Percentiles rank a stretch among this genome's conserved stretches.
Evolutionary conservation across 1,140 invertebrate genomes (phyloP).

Genomic region (Bombus superbus): DNA sequence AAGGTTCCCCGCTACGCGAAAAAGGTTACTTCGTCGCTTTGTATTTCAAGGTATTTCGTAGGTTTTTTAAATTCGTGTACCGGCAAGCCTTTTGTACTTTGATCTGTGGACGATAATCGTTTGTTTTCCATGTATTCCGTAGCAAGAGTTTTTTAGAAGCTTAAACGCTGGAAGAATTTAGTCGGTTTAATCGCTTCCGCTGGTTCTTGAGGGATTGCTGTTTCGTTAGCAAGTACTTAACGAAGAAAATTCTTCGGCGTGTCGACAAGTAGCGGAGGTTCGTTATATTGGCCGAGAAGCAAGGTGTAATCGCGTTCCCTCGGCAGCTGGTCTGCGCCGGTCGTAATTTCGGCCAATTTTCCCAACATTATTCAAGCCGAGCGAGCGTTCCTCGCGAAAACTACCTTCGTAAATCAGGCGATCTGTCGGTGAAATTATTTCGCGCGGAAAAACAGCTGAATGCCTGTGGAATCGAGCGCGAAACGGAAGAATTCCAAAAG

Average conservation of each 20-base stretch:
- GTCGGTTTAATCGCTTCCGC: not conserved
- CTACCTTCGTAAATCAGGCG: constrained; percentile 46
- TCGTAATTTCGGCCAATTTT: constrained; percentile 51
- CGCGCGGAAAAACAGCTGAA: not conserved
- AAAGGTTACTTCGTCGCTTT: not conserved
- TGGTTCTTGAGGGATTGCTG: not conserved
- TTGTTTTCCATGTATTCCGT: not conserved
- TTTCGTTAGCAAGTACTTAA: not conserved
- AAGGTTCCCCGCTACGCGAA: not conserved
- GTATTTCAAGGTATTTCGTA: not conserved
- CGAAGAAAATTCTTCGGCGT: not conserved
- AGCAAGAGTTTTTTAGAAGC: not conserved
- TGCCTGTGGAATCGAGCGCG: not conserved
- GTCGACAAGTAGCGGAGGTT: constrained; percentile 11
- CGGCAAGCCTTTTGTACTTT: not conserved
- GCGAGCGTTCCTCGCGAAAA: constrained; percentile 9
- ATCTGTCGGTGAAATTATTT: constrained; percentile 46
- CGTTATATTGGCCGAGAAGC: not conserved
- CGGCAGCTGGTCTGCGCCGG: not conserved
- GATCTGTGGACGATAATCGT: not conserved
- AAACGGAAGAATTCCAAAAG: not conserved
- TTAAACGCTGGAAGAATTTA: not conserved
- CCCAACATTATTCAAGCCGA: constrained; percentile 37
- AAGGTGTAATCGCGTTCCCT: not conserved
- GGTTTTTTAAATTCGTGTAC: not conserved